phyloP scores from a whole-genome alignment of 2,888 invertebrate genomes.

The Synanthedon tipuliformis region DNA sequence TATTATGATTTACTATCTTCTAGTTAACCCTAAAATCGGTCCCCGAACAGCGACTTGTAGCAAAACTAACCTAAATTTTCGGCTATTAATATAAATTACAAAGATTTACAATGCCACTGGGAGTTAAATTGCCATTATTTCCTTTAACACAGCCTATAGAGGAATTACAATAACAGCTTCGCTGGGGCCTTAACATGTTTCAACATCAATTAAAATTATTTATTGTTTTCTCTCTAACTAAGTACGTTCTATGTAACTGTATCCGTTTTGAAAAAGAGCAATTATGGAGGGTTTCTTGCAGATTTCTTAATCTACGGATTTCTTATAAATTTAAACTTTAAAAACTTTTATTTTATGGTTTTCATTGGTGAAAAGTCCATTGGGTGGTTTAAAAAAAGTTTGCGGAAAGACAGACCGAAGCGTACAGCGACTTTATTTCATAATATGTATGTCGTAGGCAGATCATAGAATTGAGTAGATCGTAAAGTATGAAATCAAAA shows the following conservation, averaged over 20 bases:
- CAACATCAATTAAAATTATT: constrained; percentile 41
- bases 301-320: no score
- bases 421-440: no score
- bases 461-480: no score
- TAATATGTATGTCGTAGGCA: no score
- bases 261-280: no score
- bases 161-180: constrained; percentile 34
- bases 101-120: constrained; percentile 58
- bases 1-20: constrained; percentile 41
- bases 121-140: constrained; percentile 50
- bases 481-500: no score
- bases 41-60: constrained; percentile 44
- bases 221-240: constrained; percentile 14
- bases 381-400: no score
- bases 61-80: constrained; percentile 55
- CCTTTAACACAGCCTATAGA: constrained; percentile 33
- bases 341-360: no score
- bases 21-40: constrained; percentile 43
- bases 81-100: constrained; percentile 65
- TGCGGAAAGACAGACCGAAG: no score
- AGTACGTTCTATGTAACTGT: constrained; percentile 5
- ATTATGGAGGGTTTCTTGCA: no score
- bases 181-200: constrained; percentile 24
- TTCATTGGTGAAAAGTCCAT: no score
- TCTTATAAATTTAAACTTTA: no score